These are phyloP conservation scores for Pristionchus mayeri DNA, from an alignment of 2,888 invertebrate genomes.

Conservation along the genomic window DNA sequence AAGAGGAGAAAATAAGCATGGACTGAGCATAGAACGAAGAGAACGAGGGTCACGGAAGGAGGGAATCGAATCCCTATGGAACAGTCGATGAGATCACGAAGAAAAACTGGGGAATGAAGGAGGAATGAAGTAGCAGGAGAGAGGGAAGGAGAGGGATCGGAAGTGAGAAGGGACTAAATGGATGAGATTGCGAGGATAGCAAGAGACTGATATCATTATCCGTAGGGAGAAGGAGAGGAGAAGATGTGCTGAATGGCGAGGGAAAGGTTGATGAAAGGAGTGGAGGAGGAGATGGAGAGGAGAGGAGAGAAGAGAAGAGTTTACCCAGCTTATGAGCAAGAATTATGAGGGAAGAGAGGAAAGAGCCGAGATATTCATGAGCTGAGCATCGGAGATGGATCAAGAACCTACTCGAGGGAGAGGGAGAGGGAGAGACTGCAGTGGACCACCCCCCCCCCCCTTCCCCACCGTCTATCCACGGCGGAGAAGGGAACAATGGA, in stretches of 20 bases:
- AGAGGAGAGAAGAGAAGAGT: too few species aligned
- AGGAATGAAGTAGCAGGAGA: not conserved
- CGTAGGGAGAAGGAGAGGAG: not conserved
- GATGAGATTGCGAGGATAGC: too few species aligned
- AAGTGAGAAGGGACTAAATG: too few species aligned
- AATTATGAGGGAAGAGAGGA: not conserved
- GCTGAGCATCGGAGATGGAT: not conserved
- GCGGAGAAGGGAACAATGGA: too few species aligned
- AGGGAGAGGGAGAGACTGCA: not conserved
- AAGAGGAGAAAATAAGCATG: not conserved
- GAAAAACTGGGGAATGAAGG: not conserved
- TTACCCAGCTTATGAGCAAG: constrained; percentile 29
- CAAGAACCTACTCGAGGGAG: not conserved
- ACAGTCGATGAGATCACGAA: not conserved
- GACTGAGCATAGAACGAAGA: not conserved
- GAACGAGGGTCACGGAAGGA: not conserved
- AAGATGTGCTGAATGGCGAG: not conserved
- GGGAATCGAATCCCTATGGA: not conserved
- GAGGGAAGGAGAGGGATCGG: too few species aligned
- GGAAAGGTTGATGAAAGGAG: not conserved
- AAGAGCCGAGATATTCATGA: not conserved
- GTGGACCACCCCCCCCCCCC: not conserved
- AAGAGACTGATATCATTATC: not conserved
- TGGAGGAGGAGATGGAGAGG: not conserved
- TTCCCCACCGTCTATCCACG: not conserved